Evolutionary conservation across 1,140 invertebrate species (phyloP).

Genomic region (Chlorops oryzae): DNA sequence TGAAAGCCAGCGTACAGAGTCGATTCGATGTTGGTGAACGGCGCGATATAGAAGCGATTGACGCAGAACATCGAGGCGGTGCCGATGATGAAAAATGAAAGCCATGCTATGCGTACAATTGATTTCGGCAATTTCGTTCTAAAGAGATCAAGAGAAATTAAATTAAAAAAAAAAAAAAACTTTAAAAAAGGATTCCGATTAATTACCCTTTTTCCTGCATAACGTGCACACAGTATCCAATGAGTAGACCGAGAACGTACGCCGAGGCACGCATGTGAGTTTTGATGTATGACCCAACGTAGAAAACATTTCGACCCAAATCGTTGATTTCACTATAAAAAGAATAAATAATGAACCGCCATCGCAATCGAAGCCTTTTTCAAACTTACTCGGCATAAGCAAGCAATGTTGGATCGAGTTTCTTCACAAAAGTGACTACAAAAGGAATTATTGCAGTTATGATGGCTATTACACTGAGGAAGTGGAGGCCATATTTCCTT

Average conservation of each 20-base stretch:
- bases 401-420: constrained; percentile 59
- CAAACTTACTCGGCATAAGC: constrained; percentile 60
- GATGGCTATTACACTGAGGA: constrained; percentile 51
- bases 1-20: constrained; percentile 59
- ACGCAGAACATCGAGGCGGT: constrained; percentile 56
- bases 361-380: no score
- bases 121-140: constrained; percentile 51
- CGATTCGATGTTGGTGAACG: constrained; percentile 54
- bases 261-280: constrained; percentile 64
- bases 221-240: constrained; percentile 58
- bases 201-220: constrained; percentile 56
- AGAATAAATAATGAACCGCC: not conserved
- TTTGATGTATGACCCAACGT: constrained; percentile 59
- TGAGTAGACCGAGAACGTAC: constrained; percentile 60
- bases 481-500: constrained; percentile 52
- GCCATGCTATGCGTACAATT: constrained; percentile 53
- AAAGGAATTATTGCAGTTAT: constrained; percentile 55
- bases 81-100: constrained; percentile 50
- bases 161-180: not conserved
- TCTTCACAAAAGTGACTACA: constrained; percentile 54
- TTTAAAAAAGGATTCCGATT: constrained; percentile 14
- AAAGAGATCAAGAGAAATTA: constrained; percentile 18
- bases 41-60: constrained; percentile 56
- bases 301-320: constrained; percentile 57
- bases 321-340: constrained; percentile 54